A percentile compares a stretch with the other conserved stretches of the same genome.
Conservation (phyloP, 2,797 vertebrate species). For the Syngnathus acus region DNA sequence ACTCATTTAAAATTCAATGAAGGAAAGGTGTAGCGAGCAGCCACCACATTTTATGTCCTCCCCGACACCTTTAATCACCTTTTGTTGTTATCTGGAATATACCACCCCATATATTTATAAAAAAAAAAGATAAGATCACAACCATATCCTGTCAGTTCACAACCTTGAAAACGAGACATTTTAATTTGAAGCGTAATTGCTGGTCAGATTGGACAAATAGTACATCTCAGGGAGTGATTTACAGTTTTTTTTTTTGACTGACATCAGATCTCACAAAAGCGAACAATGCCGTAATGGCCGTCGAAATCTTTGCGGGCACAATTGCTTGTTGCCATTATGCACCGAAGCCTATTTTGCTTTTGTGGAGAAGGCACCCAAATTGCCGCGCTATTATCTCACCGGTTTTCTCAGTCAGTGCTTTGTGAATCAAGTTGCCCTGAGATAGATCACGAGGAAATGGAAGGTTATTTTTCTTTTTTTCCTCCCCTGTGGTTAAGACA, state of each 20-base stretch:
- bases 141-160: conserved; percentile 40
- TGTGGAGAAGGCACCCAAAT: conserved; percentile 56
- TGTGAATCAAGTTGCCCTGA: conserved; percentile 54
- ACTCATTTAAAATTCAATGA: not conserved
- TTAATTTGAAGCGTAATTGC: conserved; percentile 45
- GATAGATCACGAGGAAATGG: conserved; percentile 31
- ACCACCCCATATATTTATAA: not conserved
- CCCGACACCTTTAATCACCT: not conserved
- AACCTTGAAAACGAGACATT: conserved; percentile 37
- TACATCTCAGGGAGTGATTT: conserved; percentile 36
- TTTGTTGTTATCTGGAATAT: not conserved
- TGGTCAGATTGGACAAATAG: conserved; percentile 38
- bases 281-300: conserved; percentile 56
- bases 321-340: conserved; percentile 60
- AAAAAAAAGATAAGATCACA: not conserved
- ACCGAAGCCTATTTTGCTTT: conserved; percentile 53
- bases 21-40: conserved; percentile 7
- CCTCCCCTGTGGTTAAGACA: not conserved
- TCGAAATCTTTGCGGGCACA: conserved; percentile 60
- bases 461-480: not conserved
- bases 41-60: not conserved
- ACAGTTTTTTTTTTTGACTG: conserved; percentile 33
- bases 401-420: conserved; percentile 45
- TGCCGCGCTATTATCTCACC: conserved; percentile 56
- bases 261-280: conserved; percentile 49